Percentiles rank a stretch among this genome's conserved stretches.
Conservation (phyloP, 2,113 vertebrate genomes). For the Sprattus sprattus region DNA sequence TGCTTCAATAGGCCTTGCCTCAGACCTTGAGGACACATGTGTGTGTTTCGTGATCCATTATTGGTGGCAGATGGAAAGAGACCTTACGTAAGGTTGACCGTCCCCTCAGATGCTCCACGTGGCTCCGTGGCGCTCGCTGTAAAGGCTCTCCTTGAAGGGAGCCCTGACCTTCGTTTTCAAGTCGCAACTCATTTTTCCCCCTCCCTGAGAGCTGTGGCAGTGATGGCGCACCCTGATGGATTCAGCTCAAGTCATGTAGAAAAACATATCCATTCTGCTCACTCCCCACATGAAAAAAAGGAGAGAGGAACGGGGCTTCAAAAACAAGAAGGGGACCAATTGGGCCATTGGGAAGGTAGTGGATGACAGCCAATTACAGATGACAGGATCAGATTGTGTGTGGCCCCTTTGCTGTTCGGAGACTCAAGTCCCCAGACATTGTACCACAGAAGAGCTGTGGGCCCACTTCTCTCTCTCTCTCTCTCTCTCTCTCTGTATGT, state of each 20-base stretch:
- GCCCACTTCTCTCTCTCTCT: slow-evolving; percentile 23
- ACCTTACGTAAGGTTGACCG: slow-evolving; percentile 29
- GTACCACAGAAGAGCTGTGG: slow-evolving; percentile 6
- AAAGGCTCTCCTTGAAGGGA: slow-evolving; percentile 53
- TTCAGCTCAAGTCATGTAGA: slow-evolving; percentile 46
- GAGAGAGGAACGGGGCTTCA: slow-evolving; percentile 12
- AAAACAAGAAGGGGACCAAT: slow-evolving; percentile 45
- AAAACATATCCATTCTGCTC: slow-evolving; percentile 36
- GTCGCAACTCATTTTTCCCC: slow-evolving; percentile 36
- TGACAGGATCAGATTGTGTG: slow-evolving; percentile 60
- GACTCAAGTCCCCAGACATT: slow-evolving; percentile 46
- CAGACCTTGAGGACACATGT: slow-evolving; percentile 41
- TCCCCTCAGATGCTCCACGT: neutral
- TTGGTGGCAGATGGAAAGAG: slow-evolving; percentile 53
- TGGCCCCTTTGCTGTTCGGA: slow-evolving; percentile 39
- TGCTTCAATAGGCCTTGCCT: slow-evolving; percentile 42
- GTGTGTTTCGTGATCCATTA: slow-evolving; percentile 54
- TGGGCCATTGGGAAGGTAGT: slow-evolving; percentile 44
- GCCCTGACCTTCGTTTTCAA: slow-evolving; percentile 48
- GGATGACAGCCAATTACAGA: slow-evolving; percentile 61
- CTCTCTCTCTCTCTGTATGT: neutral
- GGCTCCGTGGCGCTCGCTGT: slow-evolving; percentile 12
- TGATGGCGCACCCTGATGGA: slow-evolving; percentile 33
- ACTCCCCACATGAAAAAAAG: slow-evolving; percentile 10
- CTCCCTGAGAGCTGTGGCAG: slow-evolving; percentile 28